A percentile compares a stretch with the other conserved stretches of the same genome.
phyloP scores from a whole-genome alignment of 2,797 vertebrate genomes.

The Chromis chromis region DNA sequence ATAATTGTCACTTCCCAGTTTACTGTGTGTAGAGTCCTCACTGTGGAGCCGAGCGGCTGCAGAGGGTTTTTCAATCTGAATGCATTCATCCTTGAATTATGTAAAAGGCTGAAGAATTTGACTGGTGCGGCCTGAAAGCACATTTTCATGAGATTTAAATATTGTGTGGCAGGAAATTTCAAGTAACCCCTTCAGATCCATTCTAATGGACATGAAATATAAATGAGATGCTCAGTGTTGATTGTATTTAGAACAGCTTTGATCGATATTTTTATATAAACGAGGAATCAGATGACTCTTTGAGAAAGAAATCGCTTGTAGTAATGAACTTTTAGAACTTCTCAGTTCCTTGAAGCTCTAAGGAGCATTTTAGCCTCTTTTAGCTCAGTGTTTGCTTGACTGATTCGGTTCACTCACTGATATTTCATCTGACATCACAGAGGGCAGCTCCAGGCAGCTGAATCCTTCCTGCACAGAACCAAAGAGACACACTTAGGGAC shows the following conservation, averaged over 20 bases:
- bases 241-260: slow-evolving; percentile 18
- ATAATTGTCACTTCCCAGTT: slow-evolving; percentile 50
- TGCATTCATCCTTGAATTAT: slow-evolving; percentile 11
- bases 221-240: background rate
- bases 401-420: too few species aligned
- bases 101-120: slow-evolving; percentile 50
- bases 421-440: too few species aligned
- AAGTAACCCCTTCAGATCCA: slow-evolving; percentile 16
- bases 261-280: slow-evolving; percentile 15
- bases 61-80: slow-evolving; percentile 19
- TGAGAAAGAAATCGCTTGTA: background rate
- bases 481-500: too few species aligned
- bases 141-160: slow-evolving; percentile 67
- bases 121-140: slow-evolving; percentile 38
- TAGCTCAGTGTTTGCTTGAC: background rate
- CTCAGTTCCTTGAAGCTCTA: background rate
- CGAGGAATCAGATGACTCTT: background rate
- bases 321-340: background rate
- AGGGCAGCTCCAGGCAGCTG: too few species aligned
- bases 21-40: slow-evolving; percentile 13
- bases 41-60: background rate
- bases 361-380: background rate
- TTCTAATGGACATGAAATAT: slow-evolving; percentile 23
- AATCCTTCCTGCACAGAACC: too few species aligned
- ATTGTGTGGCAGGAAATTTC: background rate